A percentile compares a stretch with the other conserved stretches of the same genome.
These are phyloP conservation scores for Sphinx pinastri DNA, from an alignment of 2,888 invertebrate genomes.

Conservation along the genomic window DNA sequence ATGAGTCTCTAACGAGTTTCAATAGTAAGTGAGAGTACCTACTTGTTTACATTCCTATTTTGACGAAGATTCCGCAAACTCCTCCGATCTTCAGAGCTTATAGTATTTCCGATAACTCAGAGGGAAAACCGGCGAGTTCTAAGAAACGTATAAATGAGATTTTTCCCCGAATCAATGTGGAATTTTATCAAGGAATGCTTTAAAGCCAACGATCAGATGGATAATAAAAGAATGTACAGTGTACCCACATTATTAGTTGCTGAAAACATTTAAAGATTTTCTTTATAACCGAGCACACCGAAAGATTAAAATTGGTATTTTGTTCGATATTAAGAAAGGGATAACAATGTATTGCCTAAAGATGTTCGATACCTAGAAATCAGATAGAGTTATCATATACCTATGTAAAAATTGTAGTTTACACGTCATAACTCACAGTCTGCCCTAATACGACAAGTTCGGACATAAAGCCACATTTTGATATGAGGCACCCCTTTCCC, in stretches of 20 bases:
- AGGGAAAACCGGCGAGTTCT: not conserved
- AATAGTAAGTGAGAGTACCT: not conserved
- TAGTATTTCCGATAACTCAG: conserved; percentile 4
- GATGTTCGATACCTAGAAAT: no score
- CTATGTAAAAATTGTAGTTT: not conserved
- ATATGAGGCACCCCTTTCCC: conserved; percentile 24
- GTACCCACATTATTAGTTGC: no score
- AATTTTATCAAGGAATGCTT: conserved; percentile 9
- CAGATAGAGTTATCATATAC: not conserved
- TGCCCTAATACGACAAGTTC: conserved; percentile 9
- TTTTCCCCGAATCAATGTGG: not conserved
- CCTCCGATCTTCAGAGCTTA: not conserved
- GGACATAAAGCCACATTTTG: conserved; percentile 11
- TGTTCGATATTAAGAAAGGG: no score
- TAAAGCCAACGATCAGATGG: not conserved
- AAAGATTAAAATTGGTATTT: no score
- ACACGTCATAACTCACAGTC: conserved; percentile 9
- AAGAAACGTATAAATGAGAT: not conserved
- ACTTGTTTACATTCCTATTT: not conserved
- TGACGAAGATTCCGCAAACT: not conserved
- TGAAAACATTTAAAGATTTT: no score
- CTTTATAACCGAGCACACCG: no score
- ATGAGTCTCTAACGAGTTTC: not conserved
- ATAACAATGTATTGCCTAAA: no score
- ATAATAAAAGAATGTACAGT: not conserved